phyloP scores from a whole-genome alignment of 2,113 vertebrate species.

The Nothocercus nigrocapillus region DNA sequence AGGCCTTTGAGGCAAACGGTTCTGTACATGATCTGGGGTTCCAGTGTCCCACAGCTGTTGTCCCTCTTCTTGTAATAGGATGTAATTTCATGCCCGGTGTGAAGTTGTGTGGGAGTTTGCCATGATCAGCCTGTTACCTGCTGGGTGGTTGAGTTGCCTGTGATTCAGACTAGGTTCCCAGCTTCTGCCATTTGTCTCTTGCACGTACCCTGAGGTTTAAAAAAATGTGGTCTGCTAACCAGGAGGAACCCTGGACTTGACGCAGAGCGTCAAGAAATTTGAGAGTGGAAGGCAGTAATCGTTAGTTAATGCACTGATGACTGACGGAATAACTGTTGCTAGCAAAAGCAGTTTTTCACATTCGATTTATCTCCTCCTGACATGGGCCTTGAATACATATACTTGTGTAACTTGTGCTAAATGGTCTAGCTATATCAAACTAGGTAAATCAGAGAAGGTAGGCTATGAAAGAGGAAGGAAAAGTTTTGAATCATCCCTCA shows the following conservation, averaged over 20 bases:
- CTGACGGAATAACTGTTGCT: background rate
- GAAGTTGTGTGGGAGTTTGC: background rate
- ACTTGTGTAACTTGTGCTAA: background rate
- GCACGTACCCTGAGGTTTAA: background rate
- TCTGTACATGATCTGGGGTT: background rate
- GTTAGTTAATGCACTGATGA: background rate
- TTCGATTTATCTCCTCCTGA: background rate
- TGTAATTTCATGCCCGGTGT: background rate
- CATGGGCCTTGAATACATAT: background rate
- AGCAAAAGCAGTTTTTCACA: background rate
- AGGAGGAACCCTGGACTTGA: background rate
- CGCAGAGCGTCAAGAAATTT: background rate
- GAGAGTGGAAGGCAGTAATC: background rate
- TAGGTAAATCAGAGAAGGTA: background rate
- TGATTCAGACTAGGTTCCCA: background rate
- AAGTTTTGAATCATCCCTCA: background rate
- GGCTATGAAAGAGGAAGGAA: background rate
- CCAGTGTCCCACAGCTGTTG: background rate
- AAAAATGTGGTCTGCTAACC: background rate
- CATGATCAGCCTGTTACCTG: background rate
- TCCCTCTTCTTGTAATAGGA: background rate
- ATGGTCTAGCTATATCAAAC: background rate
- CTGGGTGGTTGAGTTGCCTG: background rate
- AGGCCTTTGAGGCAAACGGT: background rate
- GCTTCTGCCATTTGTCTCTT: background rate